Evolutionary conservation across 1,140 invertebrate genomes (phyloP).

Genomic region (Lycorma delicatula): DNA sequence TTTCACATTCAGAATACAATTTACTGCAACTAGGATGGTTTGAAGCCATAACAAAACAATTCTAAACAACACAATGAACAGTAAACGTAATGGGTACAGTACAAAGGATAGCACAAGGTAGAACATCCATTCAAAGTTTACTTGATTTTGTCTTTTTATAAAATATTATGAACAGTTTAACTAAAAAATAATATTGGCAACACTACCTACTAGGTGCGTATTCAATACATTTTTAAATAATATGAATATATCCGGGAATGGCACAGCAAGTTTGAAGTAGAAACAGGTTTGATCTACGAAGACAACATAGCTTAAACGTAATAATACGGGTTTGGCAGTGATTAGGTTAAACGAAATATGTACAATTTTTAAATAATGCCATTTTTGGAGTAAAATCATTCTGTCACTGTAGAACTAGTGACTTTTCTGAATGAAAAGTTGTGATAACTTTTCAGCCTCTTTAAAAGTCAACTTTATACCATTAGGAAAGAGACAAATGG

Average conservation of each 20-base stretch:
- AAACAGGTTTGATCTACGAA: neutral
- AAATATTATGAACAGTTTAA: neutral
- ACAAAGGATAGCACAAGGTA: neutral
- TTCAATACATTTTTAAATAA: neutral
- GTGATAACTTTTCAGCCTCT: too few species aligned
- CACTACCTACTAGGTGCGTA: too few species aligned
- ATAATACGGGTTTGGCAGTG: slow-evolving; percentile 1
- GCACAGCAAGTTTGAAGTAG: neutral
- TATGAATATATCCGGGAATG: neutral
- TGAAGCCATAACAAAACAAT: slow-evolving; percentile 1
- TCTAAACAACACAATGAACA: neutral
- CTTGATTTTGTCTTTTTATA: neutral
- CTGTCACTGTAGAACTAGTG: too few species aligned
- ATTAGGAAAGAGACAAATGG: too few species aligned
- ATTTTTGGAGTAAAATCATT: too few species aligned
- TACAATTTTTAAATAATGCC: too few species aligned
- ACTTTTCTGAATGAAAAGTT: too few species aligned
- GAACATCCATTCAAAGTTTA: neutral
- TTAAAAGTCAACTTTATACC: too few species aligned
- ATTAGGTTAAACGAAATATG: neutral
- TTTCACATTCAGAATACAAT: slow-evolving; percentile 2
- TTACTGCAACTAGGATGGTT: neutral
- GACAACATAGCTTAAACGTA: neutral
- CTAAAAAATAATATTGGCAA: neutral
- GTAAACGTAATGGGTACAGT: neutral